A percentile compares a stretch with the other conserved stretches of the same genome.
Evolutionary conservation across 2,888 invertebrate genomes (phyloP).

Genomic region (Tipula vernalis): DNA sequence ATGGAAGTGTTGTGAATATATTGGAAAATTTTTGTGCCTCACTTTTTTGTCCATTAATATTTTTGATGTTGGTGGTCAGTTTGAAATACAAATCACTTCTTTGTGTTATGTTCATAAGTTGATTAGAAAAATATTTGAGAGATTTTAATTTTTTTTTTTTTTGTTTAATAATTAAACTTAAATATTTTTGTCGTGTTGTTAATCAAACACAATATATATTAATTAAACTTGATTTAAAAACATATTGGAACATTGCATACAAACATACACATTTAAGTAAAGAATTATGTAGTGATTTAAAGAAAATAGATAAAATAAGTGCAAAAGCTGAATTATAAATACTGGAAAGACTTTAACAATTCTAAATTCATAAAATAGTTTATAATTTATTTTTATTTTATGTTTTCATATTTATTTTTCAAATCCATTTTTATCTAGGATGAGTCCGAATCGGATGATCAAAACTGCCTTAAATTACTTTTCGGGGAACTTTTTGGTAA

Average conservation of each 20-base stretch:
- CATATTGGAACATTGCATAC: background rate
- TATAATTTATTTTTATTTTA: background rate
- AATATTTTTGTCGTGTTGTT: too few species aligned
- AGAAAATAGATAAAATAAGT: background rate
- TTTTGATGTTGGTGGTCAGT: background rate
- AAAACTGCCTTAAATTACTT: slow-evolving; percentile 59
- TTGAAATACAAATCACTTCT: background rate
- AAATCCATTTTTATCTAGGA: slow-evolving; percentile 21
- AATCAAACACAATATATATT: background rate
- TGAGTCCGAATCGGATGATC: slow-evolving; percentile 36
- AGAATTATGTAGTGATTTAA: background rate
- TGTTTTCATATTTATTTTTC: background rate
- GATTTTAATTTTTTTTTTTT: background rate
- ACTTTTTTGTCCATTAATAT: too few species aligned
- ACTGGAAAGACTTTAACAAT: background rate
- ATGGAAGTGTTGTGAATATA: background rate
- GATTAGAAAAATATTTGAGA: background rate
- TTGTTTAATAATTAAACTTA: too few species aligned
- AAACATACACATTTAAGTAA: background rate
- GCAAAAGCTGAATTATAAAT: background rate
- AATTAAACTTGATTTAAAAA: background rate
- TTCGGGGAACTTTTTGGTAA: slow-evolving; percentile 56
- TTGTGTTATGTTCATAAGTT: background rate
- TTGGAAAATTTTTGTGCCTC: too few species aligned
- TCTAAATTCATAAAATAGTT: background rate